A percentile compares a stretch with the other conserved stretches of the same genome.
These are phyloP conservation scores for Trinorchestia longiramus DNA, from an alignment of 1,140 invertebrate species.

Conservation along the genomic window DNA sequence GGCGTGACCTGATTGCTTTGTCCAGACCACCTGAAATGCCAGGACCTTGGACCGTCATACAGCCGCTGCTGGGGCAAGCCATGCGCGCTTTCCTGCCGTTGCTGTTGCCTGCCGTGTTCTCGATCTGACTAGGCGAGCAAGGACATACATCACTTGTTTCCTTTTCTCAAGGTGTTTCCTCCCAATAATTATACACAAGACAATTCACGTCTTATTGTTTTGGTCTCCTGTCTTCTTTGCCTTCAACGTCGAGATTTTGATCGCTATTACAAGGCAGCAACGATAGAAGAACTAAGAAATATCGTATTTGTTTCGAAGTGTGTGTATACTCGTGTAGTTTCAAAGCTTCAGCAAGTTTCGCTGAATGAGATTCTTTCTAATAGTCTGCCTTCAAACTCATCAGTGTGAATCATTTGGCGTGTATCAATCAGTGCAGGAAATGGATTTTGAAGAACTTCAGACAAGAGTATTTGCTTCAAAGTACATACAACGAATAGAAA, in stretches of 20 bases:
- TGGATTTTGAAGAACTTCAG: neutral
- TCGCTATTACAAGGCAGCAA: neutral
- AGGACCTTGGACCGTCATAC: neutral
- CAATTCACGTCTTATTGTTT: neutral
- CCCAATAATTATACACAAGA: neutral
- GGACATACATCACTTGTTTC: neutral
- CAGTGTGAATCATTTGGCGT: neutral
- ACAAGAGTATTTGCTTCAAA: neutral
- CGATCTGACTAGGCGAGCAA: neutral
- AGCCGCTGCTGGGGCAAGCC: neutral
- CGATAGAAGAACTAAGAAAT: neutral
- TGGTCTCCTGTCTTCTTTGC: neutral
- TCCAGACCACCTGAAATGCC: conserved; percentile 1
- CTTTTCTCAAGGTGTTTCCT: neutral
- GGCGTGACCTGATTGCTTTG: conserved; percentile 31
- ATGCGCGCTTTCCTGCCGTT: neutral
- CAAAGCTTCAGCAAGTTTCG: neutral
- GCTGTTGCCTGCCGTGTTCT: neutral
- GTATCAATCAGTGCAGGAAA: neutral
- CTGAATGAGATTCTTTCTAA: neutral
- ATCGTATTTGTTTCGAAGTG: neutral
- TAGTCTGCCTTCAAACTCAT: neutral
- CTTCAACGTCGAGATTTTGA: neutral
- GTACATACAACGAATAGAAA: neutral
- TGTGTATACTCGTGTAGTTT: neutral